phyloP scores from a whole-genome alignment of 2,113 vertebrate genomes.

The Aptenodytes patagonicus region DNA sequence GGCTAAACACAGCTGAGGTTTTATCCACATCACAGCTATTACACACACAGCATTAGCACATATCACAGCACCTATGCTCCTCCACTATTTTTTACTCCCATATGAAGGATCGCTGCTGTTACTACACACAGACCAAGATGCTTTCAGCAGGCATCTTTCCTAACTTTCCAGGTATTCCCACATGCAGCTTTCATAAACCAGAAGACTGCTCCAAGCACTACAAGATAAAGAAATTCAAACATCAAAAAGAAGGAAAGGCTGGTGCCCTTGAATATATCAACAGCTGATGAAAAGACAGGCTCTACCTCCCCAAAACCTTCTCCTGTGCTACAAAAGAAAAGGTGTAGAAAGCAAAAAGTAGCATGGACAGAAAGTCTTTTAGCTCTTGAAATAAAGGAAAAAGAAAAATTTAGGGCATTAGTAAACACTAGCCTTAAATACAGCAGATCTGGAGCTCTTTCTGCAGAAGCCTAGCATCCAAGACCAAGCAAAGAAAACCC shows the following conservation, averaged over 20 bases:
- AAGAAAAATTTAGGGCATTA: accelerated
- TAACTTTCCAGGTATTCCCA: neutral
- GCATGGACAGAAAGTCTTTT: neutral
- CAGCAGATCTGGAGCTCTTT: neutral
- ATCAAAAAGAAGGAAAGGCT: neutral
- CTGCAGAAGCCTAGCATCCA: neutral
- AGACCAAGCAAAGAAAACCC: neutral
- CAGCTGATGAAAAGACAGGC: neutral
- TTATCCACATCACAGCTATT: neutral
- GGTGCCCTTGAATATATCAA: neutral
- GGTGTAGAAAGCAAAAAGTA: neutral
- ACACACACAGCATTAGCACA: neutral
- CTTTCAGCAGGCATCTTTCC: neutral
- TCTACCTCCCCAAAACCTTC: neutral
- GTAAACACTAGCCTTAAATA: neutral
- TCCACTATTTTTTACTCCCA: neutral
- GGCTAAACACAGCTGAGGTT: neutral
- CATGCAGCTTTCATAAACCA: accelerated
- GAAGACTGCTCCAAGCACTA: neutral
- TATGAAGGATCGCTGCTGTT: neutral
- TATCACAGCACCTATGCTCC: accelerated
- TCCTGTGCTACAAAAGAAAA: neutral
- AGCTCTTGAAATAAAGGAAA: neutral
- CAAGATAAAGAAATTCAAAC: neutral
- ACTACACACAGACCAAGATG: neutral